Evolutionary conservation across 1,140 invertebrate genomes (phyloP).

Genomic region (Coptotermes formosanus): DNA sequence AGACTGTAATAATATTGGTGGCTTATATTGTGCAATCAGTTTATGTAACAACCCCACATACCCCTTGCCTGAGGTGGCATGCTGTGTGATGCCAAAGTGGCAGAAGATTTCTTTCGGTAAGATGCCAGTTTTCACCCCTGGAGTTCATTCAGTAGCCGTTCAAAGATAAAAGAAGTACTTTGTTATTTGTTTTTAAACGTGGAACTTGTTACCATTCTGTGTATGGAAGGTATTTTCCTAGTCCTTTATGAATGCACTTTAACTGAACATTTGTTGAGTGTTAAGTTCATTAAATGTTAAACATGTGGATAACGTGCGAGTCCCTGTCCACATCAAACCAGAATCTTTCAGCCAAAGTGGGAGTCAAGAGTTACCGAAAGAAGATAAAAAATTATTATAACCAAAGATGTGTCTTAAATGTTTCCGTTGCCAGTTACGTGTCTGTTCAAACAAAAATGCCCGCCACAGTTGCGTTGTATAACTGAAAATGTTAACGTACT

Average conservation of each 20-base stretch:
- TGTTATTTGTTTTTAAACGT: constrained; percentile 18
- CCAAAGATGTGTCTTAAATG: constrained; percentile 33
- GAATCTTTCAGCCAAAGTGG: constrained; percentile 11
- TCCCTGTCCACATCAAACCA: background rate
- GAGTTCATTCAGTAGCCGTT: constrained; percentile 2
- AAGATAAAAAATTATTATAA: constrained; percentile 24
- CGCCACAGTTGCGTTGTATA: constrained; percentile 21
- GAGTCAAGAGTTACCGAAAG: constrained; percentile 21
- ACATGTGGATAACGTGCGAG: background rate
- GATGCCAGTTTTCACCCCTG: background rate
- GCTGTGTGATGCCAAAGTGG: background rate
- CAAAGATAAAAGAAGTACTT: background rate
- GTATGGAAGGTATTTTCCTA: constrained; percentile 23
- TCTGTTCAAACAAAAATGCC: constrained; percentile 1
- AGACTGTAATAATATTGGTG: background rate
- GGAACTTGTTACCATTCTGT: constrained; percentile 18
- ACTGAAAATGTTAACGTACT: constrained; percentile 24
- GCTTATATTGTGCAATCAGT: constrained; percentile 11
- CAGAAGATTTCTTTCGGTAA: background rate
- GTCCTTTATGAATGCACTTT: constrained; percentile 20
- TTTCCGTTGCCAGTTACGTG: constrained; percentile 21
- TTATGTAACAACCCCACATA: background rate
- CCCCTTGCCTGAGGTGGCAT: background rate
- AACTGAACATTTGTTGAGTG: constrained; percentile 18
- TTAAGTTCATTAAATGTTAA: constrained; percentile 21